A percentile compares a stretch with the other conserved stretches of the same genome.
phyloP scores from a whole-genome alignment of 2,888 invertebrate species.

The Mayetiola destructor region DNA sequence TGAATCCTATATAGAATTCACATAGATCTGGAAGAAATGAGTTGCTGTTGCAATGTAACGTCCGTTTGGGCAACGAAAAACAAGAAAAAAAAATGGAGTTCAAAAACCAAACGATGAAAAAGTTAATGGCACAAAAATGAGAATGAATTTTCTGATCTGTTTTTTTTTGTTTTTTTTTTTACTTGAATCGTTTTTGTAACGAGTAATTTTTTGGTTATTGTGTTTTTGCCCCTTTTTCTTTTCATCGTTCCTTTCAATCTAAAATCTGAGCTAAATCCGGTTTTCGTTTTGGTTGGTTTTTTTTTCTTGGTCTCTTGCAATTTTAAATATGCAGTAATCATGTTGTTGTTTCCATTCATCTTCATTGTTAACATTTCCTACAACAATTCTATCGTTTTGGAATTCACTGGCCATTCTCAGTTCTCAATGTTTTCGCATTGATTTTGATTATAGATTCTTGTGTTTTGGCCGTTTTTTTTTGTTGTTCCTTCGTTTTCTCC shows the following conservation, averaged over 20 bases:
- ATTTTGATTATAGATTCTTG: not conserved
- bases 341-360: slow-evolving; percentile 11
- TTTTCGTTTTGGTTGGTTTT: not conserved
- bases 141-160: too few species aligned
- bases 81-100: not conserved
- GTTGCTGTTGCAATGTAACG: too few species aligned
- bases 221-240: not conserved
- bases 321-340: slow-evolving; percentile 11
- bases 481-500: too few species aligned
- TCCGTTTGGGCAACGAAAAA: not conserved
- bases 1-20: too few species aligned
- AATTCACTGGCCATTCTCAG: not conserved
- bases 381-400: slow-evolving; percentile 7
- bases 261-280: not conserved
- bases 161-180: too few species aligned
- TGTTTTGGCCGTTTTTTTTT: too few species aligned
- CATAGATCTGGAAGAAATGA: too few species aligned
- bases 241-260: not conserved
- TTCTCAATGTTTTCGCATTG: not conserved
- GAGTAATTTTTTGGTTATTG: too few species aligned
- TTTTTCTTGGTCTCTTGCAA: not conserved
- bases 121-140: slow-evolving; percentile 7
- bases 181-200: too few species aligned
- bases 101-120: not conserved
- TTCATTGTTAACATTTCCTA: slow-evolving; percentile 2